Percentiles rank a stretch among this genome's conserved stretches.
These are phyloP conservation scores for Kryptopterus vitreolus DNA, from an alignment of 2,797 vertebrate species.

Conservation along the genomic window DNA sequence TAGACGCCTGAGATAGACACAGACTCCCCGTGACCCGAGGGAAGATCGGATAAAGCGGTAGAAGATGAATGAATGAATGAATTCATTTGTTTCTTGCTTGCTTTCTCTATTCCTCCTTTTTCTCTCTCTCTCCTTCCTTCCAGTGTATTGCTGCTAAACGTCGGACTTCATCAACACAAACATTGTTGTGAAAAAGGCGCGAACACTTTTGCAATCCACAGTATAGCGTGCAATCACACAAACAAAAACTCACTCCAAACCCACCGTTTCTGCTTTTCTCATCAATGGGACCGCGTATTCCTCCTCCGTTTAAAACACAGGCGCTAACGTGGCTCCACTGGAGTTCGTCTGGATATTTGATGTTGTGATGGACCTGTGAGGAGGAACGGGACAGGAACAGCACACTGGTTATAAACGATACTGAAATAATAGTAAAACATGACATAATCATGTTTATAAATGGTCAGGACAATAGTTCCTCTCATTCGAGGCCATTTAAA, in stretches of 20 bases:
- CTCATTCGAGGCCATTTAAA: not conserved
- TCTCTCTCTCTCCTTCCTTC: not conserved
- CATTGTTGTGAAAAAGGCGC: not conserved
- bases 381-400: not conserved
- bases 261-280: constrained; percentile 80
- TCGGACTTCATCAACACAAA: not conserved
- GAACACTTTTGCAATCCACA: not conserved
- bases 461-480: not conserved
- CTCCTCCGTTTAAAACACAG: constrained; percentile 85
- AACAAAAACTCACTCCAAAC: constrained; percentile 63
- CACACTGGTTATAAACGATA: not conserved
- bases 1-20: too few relatives aligned
- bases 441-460: not conserved
- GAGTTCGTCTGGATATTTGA: constrained; percentile 66
- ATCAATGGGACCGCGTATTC: constrained; percentile 81
- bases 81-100: too few relatives aligned
- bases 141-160: not conserved
- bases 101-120: too few relatives aligned
- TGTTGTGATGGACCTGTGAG: constrained; percentile 81
- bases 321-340: constrained; percentile 89
- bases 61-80: too few relatives aligned
- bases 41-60: too few relatives aligned
- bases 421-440: not conserved
- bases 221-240: not conserved
- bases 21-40: too few relatives aligned